Conservation (phyloP, 1,140 invertebrate genomes). For the Euura lappo region DNA sequence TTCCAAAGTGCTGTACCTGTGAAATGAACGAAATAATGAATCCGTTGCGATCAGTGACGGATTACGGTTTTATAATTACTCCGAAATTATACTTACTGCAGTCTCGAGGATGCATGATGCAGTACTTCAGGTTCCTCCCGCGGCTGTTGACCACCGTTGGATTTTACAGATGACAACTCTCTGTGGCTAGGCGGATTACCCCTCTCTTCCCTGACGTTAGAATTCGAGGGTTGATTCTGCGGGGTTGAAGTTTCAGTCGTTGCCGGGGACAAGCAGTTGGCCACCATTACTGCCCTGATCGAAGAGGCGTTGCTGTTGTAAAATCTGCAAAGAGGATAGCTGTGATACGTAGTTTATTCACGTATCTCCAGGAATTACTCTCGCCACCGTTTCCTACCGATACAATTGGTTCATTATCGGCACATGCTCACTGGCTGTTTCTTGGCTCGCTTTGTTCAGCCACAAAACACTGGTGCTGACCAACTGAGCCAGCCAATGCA, state of each 20-base stretch:
- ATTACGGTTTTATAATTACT: not conserved
- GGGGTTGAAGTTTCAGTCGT: slow-evolving; percentile 42
- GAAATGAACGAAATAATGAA: slow-evolving; percentile 17
- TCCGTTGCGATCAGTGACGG: slow-evolving; percentile 5
- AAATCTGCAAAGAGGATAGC: slow-evolving; percentile 62
- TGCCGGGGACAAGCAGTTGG: slow-evolving; percentile 67
- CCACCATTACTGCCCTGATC: slow-evolving; percentile 77
- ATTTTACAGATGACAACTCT: slow-evolving; percentile 50
- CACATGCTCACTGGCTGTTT: slow-evolving; percentile 80
- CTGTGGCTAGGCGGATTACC: slow-evolving; percentile 64
- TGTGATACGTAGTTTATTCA: not conserved
- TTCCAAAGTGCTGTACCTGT: slow-evolving; percentile 55
- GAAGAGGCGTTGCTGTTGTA: slow-evolving; percentile 86
- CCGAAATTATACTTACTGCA: slow-evolving; percentile 44
- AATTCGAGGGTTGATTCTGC: slow-evolving; percentile 40
- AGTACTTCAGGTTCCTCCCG: slow-evolving; percentile 53
- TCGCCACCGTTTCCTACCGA: slow-evolving; percentile 43
- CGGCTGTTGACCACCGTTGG: slow-evolving; percentile 32
- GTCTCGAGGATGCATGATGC: slow-evolving; percentile 55
- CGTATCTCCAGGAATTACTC: not conserved
- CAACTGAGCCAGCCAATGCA: slow-evolving; percentile 81
- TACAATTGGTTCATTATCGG: slow-evolving; percentile 82
- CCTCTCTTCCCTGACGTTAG: slow-evolving; percentile 51
- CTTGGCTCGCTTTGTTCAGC: slow-evolving; percentile 86
- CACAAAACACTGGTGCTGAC: slow-evolving; percentile 81